Evolutionary conservation across 1,140 invertebrate species (phyloP).

Genomic region (Calliphora vicina): DNA sequence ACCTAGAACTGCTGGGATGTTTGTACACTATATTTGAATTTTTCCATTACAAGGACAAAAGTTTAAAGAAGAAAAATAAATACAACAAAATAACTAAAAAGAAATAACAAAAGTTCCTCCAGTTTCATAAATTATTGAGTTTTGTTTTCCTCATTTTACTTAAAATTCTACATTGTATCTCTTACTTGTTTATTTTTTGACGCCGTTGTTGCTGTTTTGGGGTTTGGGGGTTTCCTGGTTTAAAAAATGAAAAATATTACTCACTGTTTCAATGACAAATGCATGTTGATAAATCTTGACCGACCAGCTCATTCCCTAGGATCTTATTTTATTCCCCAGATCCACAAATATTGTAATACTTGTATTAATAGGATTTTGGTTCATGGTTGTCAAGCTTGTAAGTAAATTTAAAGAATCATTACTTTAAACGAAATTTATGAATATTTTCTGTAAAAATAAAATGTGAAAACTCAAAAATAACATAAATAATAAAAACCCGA

Average conservation of each 20-base stretch:
- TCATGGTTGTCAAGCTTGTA: too few species aligned
- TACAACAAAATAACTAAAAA: background rate
- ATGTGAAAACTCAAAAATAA: too few species aligned
- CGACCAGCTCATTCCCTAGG: background rate
- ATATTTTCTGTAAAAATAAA: too few species aligned
- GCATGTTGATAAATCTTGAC: background rate
- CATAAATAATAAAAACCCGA: too few species aligned
- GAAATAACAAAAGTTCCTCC: constrained; percentile 16
- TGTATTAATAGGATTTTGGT: too few species aligned
- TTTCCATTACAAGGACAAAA: constrained; percentile 25
- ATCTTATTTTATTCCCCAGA: background rate
- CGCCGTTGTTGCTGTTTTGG: background rate
- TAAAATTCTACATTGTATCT: background rate
- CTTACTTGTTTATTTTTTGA: background rate
- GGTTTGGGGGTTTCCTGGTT: background rate
- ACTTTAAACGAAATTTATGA: too few species aligned
- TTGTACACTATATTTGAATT: background rate
- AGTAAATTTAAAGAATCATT: too few species aligned
- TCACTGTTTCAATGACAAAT: background rate
- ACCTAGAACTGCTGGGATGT: too few species aligned
- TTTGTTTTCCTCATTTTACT: background rate
- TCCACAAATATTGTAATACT: background rate
- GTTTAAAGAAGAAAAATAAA: background rate
- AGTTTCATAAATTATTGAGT: constrained; percentile 19
- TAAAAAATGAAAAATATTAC: background rate